A percentile compares a stretch with the other conserved stretches of the same genome.
phyloP scores from a whole-genome alignment of 1,140 invertebrate genomes.

The Caenorhabditis latens region DNA sequence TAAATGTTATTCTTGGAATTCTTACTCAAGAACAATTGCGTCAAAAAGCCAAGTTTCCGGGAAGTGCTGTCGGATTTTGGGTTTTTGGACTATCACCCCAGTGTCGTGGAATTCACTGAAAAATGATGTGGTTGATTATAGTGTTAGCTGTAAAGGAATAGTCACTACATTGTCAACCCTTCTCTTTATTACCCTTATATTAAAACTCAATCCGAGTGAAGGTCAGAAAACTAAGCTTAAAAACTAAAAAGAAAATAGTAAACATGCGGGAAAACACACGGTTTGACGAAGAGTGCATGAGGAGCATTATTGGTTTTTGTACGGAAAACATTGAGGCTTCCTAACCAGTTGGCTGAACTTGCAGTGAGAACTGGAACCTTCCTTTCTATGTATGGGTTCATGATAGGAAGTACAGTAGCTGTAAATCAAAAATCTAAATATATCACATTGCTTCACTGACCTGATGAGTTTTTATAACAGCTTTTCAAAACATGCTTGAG shows the following conservation, averaged over 20 bases:
- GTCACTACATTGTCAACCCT: too few relatives aligned
- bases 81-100: neutral
- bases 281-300: constrained; percentile 18
- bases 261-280: constrained; percentile 49
- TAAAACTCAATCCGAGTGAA: neutral
- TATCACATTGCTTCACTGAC: neutral
- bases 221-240: neutral
- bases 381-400: neutral
- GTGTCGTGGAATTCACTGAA: constrained; percentile 35
- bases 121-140: neutral
- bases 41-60: constrained; percentile 39
- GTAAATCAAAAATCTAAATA: neutral
- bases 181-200: too few relatives aligned
- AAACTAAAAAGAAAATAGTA: neutral
- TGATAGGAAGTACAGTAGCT: neutral
- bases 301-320: neutral
- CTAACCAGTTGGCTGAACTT: constrained; percentile 29
- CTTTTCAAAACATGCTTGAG: constrained; percentile 34
- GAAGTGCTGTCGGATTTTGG: constrained; percentile 8
- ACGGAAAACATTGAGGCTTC: neutral
- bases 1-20: neutral
- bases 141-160: too few relatives aligned
- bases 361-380: neutral
- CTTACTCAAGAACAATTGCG: constrained; percentile 6
- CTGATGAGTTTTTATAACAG: constrained; percentile 41